These are phyloP conservation scores for Drosophila yooni DNA, from an alignment of 2,888 invertebrate genomes.

Conservation along the genomic window DNA sequence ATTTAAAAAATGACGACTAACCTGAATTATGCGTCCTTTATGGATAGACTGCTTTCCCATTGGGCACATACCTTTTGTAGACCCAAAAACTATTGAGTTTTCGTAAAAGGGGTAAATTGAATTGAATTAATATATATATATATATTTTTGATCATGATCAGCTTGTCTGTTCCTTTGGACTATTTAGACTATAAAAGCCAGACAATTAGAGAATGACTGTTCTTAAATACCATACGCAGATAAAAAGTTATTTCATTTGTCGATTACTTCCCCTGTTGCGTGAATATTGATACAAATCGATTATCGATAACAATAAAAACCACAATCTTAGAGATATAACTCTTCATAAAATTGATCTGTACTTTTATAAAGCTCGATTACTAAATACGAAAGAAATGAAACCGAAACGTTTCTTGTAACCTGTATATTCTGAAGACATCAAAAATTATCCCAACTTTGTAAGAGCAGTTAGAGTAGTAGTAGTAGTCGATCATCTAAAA, in stretches of 20 bases:
- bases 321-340: neutral
- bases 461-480: conserved; percentile 19
- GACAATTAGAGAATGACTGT: neutral
- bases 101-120: neutral
- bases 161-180: neutral
- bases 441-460: neutral
- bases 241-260: neutral
- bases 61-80: neutral
- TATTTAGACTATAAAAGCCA: neutral
- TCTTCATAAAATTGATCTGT: neutral
- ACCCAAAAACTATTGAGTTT: neutral
- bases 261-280: neutral
- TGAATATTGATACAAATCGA: too few species aligned
- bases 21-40: neutral
- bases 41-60: neutral
- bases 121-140: neutral
- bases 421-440: neutral
- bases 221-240: neutral
- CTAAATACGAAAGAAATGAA: neutral
- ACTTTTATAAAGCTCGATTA: neutral
- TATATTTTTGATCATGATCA: neutral
- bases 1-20: neutral
- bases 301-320: neutral
- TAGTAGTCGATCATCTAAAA: neutral
- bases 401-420: neutral